These are phyloP conservation scores for Mionectes macconnelli DNA, from an alignment of 2,113 vertebrate genomes.

Conservation along the genomic window DNA sequence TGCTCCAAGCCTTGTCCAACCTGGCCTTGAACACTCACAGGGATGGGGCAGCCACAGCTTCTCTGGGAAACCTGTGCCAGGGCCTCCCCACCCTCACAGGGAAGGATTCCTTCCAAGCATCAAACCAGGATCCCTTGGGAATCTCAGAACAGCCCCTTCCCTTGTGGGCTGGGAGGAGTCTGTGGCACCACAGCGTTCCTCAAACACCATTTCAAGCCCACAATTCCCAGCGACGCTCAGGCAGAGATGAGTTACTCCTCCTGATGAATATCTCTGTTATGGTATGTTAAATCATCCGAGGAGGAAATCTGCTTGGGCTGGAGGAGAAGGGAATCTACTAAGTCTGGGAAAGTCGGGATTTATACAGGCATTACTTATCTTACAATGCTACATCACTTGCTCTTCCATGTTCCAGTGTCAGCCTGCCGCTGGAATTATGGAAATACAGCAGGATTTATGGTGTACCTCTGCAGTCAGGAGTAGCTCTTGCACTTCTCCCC, in stretches of 20 bases:
- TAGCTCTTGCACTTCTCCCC: neutral
- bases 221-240: fast-evolving
- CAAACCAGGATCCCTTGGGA: fast-evolving
- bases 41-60: neutral
- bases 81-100: fast-evolving
- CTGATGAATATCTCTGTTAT: neutral
- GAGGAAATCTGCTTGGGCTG: neutral
- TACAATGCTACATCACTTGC: neutral
- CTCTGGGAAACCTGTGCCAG: neutral
- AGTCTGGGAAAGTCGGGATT: neutral
- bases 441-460: neutral
- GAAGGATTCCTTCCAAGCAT: neutral
- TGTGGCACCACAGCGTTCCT: neutral
- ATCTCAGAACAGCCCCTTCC: neutral
- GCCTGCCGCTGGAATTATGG: neutral
- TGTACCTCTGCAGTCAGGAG: neutral
- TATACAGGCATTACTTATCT: neutral
- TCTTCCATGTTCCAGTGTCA: neutral
- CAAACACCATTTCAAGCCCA: neutral
- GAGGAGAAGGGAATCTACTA: neutral
- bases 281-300: neutral
- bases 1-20: neutral
- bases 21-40: neutral
- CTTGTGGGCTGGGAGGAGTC: fast-evolving
- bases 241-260: neutral